These are phyloP conservation scores for Ciconia stormi DNA, from an alignment of 2,113 vertebrate species.

Conservation along the genomic window DNA sequence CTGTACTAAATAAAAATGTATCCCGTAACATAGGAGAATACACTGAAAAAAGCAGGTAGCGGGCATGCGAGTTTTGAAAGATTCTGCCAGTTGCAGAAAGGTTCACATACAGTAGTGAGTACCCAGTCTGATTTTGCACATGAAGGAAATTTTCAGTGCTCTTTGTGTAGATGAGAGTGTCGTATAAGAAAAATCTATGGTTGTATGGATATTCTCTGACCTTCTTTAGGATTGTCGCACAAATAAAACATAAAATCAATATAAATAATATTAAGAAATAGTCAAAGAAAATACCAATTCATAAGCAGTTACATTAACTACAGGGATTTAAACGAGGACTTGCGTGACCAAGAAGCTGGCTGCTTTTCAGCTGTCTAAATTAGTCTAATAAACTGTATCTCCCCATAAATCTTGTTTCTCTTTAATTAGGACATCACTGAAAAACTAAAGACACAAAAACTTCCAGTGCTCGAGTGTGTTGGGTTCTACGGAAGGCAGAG, in stretches of 20 bases:
- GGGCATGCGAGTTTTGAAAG: neutral
- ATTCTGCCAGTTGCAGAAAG: neutral
- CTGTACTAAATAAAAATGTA: neutral
- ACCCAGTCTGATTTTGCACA: accelerated
- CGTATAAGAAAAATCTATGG: neutral
- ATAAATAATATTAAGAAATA: neutral
- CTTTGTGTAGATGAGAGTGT: neutral
- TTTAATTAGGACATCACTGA: neutral
- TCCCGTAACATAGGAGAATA: accelerated
- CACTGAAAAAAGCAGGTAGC: neutral
- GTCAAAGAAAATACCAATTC: neutral
- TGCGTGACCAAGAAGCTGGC: neutral
- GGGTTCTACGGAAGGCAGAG: neutral
- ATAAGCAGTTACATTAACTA: neutral
- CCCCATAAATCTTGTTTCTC: neutral
- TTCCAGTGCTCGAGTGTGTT: accelerated
- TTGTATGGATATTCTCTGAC: neutral
- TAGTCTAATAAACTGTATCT: neutral
- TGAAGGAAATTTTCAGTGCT: neutral
- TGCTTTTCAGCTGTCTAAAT: neutral
- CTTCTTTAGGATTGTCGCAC: neutral
- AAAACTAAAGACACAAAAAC: neutral
- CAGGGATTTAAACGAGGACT: neutral
- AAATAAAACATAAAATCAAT: neutral
- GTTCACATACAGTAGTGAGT: accelerated